phyloP scores from a whole-genome alignment of 2,888 invertebrate species.

The Melanostoma mellinum region DNA sequence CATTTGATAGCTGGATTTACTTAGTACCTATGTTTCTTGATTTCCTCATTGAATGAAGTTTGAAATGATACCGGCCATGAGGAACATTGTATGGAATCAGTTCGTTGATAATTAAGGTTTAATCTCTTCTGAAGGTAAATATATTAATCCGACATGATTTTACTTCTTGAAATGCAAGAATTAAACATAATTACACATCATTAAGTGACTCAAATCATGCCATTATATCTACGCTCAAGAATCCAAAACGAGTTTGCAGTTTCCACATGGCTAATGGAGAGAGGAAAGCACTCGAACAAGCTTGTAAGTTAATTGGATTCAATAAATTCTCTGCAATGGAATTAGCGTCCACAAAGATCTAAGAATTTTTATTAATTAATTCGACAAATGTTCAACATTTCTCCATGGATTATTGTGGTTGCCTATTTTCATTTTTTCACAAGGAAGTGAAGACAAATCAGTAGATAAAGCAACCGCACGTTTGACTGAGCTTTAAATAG shows the following conservation, averaged over 20 bases:
- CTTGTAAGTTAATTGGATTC: slow-evolving; percentile 37
- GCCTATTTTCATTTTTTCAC: too few relatives aligned
- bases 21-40: neutral
- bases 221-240: neutral
- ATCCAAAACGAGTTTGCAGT: neutral
- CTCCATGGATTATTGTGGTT: too few relatives aligned
- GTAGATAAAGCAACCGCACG: too few relatives aligned
- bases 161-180: too few relatives aligned
- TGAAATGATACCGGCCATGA: too few relatives aligned
- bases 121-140: too few relatives aligned
- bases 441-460: too few relatives aligned
- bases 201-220: neutral
- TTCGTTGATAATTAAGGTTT: too few relatives aligned
- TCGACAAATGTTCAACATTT: neutral
- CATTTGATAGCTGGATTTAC: neutral
- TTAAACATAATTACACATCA: neutral
- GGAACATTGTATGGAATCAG: too few relatives aligned
- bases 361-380: slow-evolving; percentile 17
- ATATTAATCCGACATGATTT: too few relatives aligned
- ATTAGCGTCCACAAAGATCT: slow-evolving; percentile 15
- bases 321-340: slow-evolving; percentile 15
- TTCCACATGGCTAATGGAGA: neutral
- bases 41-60: too few relatives aligned
- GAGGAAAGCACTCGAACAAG: slow-evolving; percentile 24
- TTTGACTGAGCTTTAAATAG: too few relatives aligned